These are phyloP conservation scores for Sphinx pinastri DNA, from an alignment of 2,888 invertebrate species.

Conservation along the genomic window DNA sequence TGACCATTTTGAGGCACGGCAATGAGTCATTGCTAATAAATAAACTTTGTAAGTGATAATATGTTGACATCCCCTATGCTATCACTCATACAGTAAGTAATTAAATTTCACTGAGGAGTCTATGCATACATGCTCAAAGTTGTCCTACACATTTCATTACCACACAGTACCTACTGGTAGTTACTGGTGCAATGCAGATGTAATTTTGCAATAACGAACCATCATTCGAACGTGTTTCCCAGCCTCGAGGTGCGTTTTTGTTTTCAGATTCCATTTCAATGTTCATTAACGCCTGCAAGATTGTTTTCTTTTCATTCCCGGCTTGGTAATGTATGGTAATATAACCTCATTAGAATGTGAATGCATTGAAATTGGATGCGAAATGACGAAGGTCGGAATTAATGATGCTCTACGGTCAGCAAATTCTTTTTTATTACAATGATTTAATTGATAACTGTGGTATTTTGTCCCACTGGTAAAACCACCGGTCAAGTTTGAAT, in stretches of 20 bases:
- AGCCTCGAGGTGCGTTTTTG: background rate
- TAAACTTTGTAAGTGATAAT: too few relatives aligned
- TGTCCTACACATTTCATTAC: background rate
- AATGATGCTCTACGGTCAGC: background rate
- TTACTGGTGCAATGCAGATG: conserved; percentile 6
- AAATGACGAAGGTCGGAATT: background rate
- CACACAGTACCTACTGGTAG: background rate
- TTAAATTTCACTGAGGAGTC: too few relatives aligned
- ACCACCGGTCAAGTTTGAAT: too few relatives aligned
- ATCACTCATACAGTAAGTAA: too few relatives aligned
- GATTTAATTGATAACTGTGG: too few relatives aligned
- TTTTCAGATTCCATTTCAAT: background rate
- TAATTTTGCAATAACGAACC: conserved; percentile 8
- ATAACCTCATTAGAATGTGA: conserved; percentile 1
- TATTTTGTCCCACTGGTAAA: too few relatives aligned
- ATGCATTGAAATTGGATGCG: conserved; percentile 4
- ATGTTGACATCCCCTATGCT: too few relatives aligned
- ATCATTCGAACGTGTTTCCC: conserved; percentile 6
- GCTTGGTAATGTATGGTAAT: background rate
- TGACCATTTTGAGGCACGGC: too few relatives aligned
- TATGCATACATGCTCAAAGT: background rate
- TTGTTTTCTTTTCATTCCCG: background rate
- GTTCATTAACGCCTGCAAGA: background rate
- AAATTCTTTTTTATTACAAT: background rate
- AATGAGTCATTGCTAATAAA: too few relatives aligned